These are phyloP conservation scores for Anoura caudifer DNA, from an alignment of 2,113 vertebrate genomes.

Conservation along the genomic window DNA sequence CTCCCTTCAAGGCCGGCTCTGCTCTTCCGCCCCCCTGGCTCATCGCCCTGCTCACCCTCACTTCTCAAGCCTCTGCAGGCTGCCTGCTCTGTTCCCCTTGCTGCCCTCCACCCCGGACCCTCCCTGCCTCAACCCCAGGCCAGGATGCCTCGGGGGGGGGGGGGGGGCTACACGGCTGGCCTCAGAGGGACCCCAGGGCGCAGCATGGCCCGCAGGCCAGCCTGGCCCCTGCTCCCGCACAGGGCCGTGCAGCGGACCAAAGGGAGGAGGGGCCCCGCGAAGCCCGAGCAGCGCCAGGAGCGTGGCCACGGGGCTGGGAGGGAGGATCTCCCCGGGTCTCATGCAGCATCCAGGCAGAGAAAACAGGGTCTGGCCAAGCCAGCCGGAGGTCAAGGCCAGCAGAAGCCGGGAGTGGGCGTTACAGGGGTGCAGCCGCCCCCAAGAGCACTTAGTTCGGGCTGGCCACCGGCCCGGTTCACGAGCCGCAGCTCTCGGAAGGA, in stretches of 20 bases:
- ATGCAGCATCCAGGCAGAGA: neutral
- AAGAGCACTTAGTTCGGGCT: conserved; percentile 50
- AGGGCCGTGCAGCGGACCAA: neutral
- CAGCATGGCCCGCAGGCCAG: neutral
- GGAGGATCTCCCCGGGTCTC: accelerated
- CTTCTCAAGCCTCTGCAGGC: neutral
- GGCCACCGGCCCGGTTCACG: neutral
- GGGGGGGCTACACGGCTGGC: neutral
- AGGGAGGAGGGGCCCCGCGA: neutral
- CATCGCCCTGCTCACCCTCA: no score
- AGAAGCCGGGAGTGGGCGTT: neutral
- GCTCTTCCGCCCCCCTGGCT: accelerated
- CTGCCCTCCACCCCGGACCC: accelerated
- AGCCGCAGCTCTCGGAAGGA: neutral
- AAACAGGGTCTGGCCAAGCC: neutral
- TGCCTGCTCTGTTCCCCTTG: neutral
- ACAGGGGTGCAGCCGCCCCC: neutral
- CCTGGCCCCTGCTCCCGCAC: neutral
- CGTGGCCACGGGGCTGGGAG: accelerated
- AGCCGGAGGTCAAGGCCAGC: neutral
- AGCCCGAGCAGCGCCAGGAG: neutral
- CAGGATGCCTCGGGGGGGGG: no score
- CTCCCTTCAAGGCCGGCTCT: neutral
- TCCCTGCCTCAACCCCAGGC: accelerated
- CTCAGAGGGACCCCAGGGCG: neutral